Evolutionary conservation across 1,140 invertebrate genomes (phyloP).

Genomic region (Drosophila saltans): DNA sequence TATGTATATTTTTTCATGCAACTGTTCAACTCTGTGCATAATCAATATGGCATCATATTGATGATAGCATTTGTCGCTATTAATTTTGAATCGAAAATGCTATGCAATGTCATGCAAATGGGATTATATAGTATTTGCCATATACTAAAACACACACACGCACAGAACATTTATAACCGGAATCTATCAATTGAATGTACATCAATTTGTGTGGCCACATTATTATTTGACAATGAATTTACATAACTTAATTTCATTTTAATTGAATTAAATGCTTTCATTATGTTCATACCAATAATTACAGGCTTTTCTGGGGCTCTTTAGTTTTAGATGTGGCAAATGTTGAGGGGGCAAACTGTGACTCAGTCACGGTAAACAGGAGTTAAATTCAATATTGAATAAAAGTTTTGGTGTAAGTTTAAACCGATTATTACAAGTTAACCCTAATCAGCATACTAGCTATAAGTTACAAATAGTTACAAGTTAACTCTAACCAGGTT

Average conservation of each 20-base stretch:
- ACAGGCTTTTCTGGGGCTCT: background rate
- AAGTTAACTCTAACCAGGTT: too few relatives aligned
- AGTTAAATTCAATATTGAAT: too few relatives aligned
- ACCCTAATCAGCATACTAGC: too few relatives aligned
- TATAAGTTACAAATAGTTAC: too few relatives aligned
- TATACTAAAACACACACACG: conserved; percentile 7
- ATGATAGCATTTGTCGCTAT: background rate
- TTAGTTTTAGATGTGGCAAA: background rate
- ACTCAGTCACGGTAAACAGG: too few relatives aligned
- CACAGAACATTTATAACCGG: conserved; percentile 10
- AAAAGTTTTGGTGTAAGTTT: too few relatives aligned
- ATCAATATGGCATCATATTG: conserved; percentile 32
- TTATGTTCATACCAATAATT: conserved; percentile 14
- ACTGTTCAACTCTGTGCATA: conserved; percentile 32
- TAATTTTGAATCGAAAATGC: background rate
- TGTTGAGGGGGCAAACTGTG: background rate
- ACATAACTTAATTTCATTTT: conserved; percentile 37
- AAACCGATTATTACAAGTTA: too few relatives aligned
- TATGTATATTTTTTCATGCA: conserved; percentile 18
- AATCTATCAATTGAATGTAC: conserved; percentile 21
- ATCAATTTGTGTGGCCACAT: conserved; percentile 12
- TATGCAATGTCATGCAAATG: background rate
- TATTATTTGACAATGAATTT: conserved; percentile 13
- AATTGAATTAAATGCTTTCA: conserved; percentile 38
- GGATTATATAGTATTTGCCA: background rate